phyloP scores from a whole-genome alignment of 2,888 invertebrate species.

The Eupsilia transversa region DNA sequence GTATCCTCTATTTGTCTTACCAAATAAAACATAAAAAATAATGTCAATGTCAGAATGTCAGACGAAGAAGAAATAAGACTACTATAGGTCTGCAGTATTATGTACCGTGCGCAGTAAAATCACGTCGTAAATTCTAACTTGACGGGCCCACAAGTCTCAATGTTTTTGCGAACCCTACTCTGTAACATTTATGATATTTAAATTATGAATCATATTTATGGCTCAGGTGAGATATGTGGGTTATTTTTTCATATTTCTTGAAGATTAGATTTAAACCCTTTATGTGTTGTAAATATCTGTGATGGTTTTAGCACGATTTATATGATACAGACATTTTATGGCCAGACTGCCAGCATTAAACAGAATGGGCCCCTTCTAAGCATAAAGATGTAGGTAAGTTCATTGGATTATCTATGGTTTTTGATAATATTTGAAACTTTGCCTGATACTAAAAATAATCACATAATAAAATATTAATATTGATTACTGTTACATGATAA shows the following conservation, averaged over 20 bases:
- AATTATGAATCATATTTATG: constrained; percentile 65
- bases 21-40: constrained; percentile 61
- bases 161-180: constrained; percentile 59
- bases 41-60: constrained; percentile 59
- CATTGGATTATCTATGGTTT: constrained; percentile 1
- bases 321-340: constrained; percentile 8
- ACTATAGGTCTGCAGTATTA: constrained; percentile 40
- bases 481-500: not conserved
- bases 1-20: constrained; percentile 36
- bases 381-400: not conserved
- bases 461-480: not conserved
- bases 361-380: not conserved
- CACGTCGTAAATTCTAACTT: constrained; percentile 62
- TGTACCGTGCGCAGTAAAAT: constrained; percentile 61
- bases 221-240: constrained; percentile 40
- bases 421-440: not conserved
- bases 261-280: constrained; percentile 30
- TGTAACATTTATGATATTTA: constrained; percentile 61
- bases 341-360: not conserved
- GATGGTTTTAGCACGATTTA: constrained; percentile 9
- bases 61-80: constrained; percentile 39
- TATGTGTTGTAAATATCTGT: constrained; percentile 26
- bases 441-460: not conserved
- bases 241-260: constrained; percentile 45
- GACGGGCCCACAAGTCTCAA: constrained; percentile 54